These are phyloP conservation scores for Callaeas wilsoni DNA, from an alignment of 2,113 vertebrate species.

Conservation along the genomic window DNA sequence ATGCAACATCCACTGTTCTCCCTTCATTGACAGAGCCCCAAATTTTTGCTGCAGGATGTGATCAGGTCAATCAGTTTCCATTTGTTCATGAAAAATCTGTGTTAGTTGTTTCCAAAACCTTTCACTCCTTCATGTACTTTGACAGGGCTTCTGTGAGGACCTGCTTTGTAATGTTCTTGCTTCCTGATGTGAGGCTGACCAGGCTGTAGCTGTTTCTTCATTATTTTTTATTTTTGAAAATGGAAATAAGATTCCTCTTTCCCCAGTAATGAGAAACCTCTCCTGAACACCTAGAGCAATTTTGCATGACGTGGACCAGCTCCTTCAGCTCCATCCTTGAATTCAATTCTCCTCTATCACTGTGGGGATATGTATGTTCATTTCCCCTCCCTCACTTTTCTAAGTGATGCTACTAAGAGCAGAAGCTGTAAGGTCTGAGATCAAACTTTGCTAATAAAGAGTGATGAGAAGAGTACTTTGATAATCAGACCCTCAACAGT, in stretches of 20 bases:
- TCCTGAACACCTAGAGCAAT: neutral
- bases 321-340: neutral
- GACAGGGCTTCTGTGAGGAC: neutral
- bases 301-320: neutral
- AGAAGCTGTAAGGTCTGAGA: neutral
- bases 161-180: neutral
- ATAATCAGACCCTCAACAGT: neutral
- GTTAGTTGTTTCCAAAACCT: neutral
- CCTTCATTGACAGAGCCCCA: neutral
- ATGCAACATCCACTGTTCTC: neutral
- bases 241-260: neutral
- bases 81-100: neutral
- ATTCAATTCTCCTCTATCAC: neutral
- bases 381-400: neutral
- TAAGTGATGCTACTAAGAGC: neutral
- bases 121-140: neutral
- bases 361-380: neutral
- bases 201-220: neutral
- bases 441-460: neutral
- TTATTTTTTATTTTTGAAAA: neutral
- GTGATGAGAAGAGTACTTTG: accelerated
- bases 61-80: neutral
- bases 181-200: neutral
- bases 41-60: neutral
- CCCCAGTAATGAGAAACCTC: neutral